Conservation (phyloP, 2,888 invertebrate species). For the Mesodorylaimus sp. region DNA sequence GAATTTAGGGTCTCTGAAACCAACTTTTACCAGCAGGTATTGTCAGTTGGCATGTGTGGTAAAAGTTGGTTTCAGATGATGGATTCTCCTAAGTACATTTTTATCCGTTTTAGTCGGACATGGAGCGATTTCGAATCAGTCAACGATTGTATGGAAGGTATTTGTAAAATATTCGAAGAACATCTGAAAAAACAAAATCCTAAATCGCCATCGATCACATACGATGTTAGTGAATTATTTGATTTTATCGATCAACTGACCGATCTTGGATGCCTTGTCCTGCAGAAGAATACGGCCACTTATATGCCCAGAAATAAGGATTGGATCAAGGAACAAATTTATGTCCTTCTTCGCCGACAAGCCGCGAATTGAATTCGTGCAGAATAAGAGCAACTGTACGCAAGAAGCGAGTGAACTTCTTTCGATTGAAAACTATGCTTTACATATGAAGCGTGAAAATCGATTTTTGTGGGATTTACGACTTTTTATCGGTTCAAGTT, state of each 20-base stretch:
- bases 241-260: constrained; percentile 90
- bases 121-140: constrained; percentile 96
- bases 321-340: constrained; percentile 98
- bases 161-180: constrained; percentile 97
- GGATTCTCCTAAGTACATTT: no score
- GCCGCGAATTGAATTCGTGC: constrained; percentile 59
- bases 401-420: not conserved
- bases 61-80: no score
- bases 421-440: not conserved
- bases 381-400: no score
- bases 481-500: no score
- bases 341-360: constrained; percentile 66
- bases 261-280: constrained; percentile 86
- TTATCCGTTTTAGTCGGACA: constrained; percentile 56
- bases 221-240: constrained; percentile 81
- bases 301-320: constrained; percentile 97
- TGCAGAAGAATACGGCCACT: constrained; percentile 64
- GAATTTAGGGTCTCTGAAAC: no score
- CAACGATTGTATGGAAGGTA: constrained; percentile 90
- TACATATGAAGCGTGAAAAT: not conserved
- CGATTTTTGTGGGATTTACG: no score
- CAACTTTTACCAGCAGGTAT: no score
- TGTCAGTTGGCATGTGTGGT: no score
- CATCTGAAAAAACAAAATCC: constrained; percentile 80
- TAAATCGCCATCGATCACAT: constrained; percentile 85